A percentile compares a stretch with the other conserved stretches of the same genome.
Conservation (phyloP, 1,140 invertebrate genomes). For the Mizuhopecten yessoensis region DNA sequence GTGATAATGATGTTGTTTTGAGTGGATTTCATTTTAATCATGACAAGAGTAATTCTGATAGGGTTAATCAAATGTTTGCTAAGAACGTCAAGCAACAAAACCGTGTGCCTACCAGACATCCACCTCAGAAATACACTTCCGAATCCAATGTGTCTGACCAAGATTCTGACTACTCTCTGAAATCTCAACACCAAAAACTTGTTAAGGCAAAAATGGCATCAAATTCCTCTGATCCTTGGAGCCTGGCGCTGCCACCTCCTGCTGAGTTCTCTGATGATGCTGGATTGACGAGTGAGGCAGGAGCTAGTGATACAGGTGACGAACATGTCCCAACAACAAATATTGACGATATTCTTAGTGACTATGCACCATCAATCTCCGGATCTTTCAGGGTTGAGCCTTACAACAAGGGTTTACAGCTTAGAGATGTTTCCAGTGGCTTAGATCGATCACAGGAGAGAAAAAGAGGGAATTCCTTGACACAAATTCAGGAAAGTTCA, state of each 20-base stretch:
- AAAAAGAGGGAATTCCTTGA: constrained; percentile 45
- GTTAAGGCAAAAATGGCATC: constrained; percentile 50
- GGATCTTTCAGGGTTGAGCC: constrained; percentile 42
- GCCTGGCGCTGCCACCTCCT: constrained; percentile 57
- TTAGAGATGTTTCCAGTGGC: constrained; percentile 46
- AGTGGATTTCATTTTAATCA: constrained; percentile 58
- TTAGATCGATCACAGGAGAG: constrained; percentile 46
- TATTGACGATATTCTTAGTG: constrained; percentile 63
- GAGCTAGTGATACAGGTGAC: constrained; percentile 46
- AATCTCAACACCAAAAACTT: constrained; percentile 22
- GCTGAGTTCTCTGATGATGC: constrained; percentile 60
- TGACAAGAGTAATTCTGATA: not conserved
- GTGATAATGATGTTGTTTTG: constrained; percentile 60
- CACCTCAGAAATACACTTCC: not conserved
- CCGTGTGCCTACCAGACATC: not conserved
- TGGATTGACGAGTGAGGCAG: not conserved
- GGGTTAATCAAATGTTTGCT: constrained; percentile 29
- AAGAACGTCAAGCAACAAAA: constrained; percentile 5
- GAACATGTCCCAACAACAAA: constrained; percentile 56
- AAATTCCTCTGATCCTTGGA: constrained; percentile 31
- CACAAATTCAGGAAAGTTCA: constrained; percentile 55
- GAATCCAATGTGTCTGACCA: constrained; percentile 8
- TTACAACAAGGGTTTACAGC: not conserved
- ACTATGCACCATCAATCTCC: constrained; percentile 51
- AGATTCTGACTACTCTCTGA: constrained; percentile 16